Percentiles rank a stretch among this genome's conserved stretches.
phyloP scores from a whole-genome alignment of 2,888 invertebrate species.

The Theretra japonica region DNA sequence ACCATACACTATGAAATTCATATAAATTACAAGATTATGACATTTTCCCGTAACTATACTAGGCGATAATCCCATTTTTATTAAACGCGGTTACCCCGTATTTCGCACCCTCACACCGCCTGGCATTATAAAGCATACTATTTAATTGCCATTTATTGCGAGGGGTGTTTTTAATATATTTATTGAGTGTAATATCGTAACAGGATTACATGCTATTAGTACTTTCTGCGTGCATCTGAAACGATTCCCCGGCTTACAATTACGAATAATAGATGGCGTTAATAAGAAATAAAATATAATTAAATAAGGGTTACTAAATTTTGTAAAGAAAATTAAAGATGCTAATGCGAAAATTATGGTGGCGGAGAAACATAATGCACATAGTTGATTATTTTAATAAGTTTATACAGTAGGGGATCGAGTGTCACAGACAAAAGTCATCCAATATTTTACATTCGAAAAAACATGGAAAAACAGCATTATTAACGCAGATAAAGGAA shows the following conservation, averaged over 20 bases:
- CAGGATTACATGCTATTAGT: neutral
- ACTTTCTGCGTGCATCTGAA: neutral
- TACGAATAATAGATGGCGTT: neutral
- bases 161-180: neutral
- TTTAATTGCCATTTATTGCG: neutral
- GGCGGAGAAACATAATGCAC: no score
- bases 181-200: constrained; percentile 2
- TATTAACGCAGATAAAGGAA: neutral
- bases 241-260: neutral
- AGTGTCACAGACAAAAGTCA: no score
- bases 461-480: neutral
- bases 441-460: neutral
- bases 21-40: constrained; percentile 10
- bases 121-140: neutral
- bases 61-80: constrained; percentile 19
- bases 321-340: no score
- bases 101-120: neutral
- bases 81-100: constrained; percentile 11
- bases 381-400: no score
- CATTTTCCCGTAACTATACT: neutral
- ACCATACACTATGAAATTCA: neutral
- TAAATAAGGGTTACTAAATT: no score
- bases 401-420: no score
- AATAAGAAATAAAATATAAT: neutral
- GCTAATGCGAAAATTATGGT: no score